Percentiles rank a stretch among this genome's conserved stretches.
These are phyloP conservation scores for Rhabdophis nuchalis DNA, from an alignment of 2,797 vertebrate genomes.

Conservation along the genomic window DNA sequence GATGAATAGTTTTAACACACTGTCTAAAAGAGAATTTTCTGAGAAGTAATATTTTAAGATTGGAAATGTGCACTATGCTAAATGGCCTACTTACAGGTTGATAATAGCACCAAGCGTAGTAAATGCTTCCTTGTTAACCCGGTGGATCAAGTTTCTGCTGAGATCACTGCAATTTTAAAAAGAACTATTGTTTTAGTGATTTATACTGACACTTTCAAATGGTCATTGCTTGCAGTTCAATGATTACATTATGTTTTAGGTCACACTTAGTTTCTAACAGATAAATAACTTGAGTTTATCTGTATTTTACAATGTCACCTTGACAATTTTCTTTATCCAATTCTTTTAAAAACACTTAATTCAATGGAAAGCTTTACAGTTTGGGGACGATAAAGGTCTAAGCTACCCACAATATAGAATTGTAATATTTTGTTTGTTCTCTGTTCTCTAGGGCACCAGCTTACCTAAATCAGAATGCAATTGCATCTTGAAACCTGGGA, in stretches of 20 bases:
- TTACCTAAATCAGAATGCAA: not conserved
- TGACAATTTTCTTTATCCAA: slow-evolving; percentile 16
- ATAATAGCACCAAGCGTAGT: slow-evolving; percentile 80
- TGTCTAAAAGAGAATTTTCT: not conserved
- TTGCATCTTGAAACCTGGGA: not conserved
- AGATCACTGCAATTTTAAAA: slow-evolving; percentile 81
- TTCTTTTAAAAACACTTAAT: not conserved
- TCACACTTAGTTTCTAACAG: slow-evolving; percentile 1
- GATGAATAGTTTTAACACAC: not conserved
- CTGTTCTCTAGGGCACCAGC: not conserved
- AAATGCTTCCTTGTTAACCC: slow-evolving; percentile 88
- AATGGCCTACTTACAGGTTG: slow-evolving; percentile 86
- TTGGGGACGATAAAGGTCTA: not conserved
- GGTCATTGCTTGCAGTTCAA: slow-evolving; percentile 1
- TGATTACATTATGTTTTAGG: slow-evolving; percentile 24
- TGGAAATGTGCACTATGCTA: not conserved
- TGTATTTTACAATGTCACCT: slow-evolving; percentile 15
- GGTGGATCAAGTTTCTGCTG: slow-evolving; percentile 86
- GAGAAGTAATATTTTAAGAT: slow-evolving; percentile 3
- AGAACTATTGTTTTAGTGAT: slow-evolving; percentile 31
- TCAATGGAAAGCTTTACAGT: not conserved
- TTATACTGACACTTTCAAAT: slow-evolving; percentile 31
- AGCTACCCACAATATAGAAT: not conserved
- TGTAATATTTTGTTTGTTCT: not conserved
- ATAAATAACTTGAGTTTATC: slow-evolving; percentile 11